phyloP scores from a whole-genome alignment of 2,113 vertebrate genomes.

The Zonotrichia leucophrys region DNA sequence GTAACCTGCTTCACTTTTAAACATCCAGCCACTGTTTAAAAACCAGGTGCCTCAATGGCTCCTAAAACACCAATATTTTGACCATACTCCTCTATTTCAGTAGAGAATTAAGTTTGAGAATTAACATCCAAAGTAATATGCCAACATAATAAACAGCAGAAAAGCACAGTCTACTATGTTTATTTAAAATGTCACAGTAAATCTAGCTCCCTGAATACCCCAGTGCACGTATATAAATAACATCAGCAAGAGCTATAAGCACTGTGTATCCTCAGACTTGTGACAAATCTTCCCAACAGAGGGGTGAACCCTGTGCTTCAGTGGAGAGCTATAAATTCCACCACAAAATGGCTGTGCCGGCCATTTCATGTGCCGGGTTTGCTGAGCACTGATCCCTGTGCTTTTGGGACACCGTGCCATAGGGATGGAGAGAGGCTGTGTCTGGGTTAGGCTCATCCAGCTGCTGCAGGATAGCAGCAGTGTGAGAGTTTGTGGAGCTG shows the following conservation, averaged over 20 bases:
- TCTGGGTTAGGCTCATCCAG: accelerated
- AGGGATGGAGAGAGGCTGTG: accelerated
- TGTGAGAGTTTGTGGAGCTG: accelerated
- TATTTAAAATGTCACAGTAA: conserved; percentile 2
- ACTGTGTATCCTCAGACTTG: neutral
- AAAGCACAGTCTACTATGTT: neutral
- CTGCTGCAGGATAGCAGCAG: neutral
- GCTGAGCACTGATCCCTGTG: accelerated
- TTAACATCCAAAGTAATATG: neutral
- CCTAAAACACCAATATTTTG: neutral
- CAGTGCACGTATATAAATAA: neutral
- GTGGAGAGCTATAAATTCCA: neutral
- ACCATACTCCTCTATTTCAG: neutral
- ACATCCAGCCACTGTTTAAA: neutral
- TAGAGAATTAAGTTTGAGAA: neutral
- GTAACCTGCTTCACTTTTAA: neutral
- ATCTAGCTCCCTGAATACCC: neutral
- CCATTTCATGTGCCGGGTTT: neutral
- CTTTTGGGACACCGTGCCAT: accelerated
- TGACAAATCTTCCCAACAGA: neutral
- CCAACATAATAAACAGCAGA: neutral
- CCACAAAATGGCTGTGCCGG: neutral
- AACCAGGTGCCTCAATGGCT: neutral
- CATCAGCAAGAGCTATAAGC: neutral
- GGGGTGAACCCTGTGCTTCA: neutral